These are phyloP conservation scores for Tenthredo distinguenda DNA, from an alignment of 2,888 invertebrate species.

Conservation along the genomic window DNA sequence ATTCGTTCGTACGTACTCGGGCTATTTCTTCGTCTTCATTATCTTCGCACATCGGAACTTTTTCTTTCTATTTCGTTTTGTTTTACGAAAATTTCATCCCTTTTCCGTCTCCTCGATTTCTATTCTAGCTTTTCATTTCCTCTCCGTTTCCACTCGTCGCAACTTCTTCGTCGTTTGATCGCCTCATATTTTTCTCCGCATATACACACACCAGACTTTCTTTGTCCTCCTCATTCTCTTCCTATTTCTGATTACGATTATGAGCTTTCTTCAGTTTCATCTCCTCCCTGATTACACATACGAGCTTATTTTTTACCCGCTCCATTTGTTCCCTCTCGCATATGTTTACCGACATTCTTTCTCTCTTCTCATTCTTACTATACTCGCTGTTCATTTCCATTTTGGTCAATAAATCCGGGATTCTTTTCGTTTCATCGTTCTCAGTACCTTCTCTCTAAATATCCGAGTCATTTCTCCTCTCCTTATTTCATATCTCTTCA, in stretches of 20 bases:
- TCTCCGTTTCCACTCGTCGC: no score
- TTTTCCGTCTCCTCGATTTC: background rate
- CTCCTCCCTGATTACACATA: background rate
- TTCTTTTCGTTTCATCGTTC: background rate
- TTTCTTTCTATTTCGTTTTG: background rate
- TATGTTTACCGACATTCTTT: background rate
- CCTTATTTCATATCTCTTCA: background rate
- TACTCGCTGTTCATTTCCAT: background rate
- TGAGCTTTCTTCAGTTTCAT: background rate
- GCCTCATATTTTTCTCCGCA: no score
- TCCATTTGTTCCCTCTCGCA: background rate
- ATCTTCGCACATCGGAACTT: background rate
- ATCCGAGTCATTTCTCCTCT: background rate
- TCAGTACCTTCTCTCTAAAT: background rate
- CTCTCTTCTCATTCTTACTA: background rate
- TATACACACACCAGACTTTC: no score
- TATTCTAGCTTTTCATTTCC: no score
- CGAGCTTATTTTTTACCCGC: background rate
- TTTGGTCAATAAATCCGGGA: background rate
- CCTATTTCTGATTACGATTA: background rate
- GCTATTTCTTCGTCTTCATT: background rate
- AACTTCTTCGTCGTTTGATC: no score
- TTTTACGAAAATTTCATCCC: background rate
- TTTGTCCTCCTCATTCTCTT: no score
- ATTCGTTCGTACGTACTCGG: background rate